Percentiles rank a stretch among this genome's conserved stretches.
Evolutionary conservation across 2,113 vertebrate genomes (phyloP).

Genomic region (Mirza zaza): DNA sequence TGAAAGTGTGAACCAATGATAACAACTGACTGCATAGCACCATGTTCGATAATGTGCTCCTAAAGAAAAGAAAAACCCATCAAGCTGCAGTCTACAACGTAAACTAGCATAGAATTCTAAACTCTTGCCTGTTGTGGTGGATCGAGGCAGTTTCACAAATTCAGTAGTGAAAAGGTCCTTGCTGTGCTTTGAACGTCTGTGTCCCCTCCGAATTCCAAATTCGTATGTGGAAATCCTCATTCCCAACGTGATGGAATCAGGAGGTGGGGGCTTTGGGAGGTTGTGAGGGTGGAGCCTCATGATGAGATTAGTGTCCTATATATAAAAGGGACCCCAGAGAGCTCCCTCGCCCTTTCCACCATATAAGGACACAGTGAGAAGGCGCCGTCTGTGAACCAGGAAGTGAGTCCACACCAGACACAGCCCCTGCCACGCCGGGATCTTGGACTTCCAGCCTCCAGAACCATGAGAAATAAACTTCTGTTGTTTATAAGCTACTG

Average conservation of each 20-base stretch:
- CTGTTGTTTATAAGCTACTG: not conserved
- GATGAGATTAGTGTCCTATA: not conserved
- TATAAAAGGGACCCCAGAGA: not conserved
- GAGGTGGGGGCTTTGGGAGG: not conserved
- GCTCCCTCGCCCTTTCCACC: not conserved
- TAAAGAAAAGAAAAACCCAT: not conserved
- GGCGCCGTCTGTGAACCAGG: fast-evolving
- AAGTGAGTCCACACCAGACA: not conserved
- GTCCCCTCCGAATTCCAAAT: not conserved
- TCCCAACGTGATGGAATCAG: not conserved
- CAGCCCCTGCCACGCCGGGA: fast-evolving
- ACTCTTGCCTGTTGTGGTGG: no score
- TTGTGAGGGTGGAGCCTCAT: not conserved
- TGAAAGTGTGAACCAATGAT: not conserved
- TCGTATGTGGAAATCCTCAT: not conserved
- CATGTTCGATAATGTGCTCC: not conserved
- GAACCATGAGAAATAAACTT: not conserved
- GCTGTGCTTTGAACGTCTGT: not conserved
- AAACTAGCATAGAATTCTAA: not conserved
- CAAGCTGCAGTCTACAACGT: not conserved
- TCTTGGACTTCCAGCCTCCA: no score
- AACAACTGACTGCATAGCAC: not conserved
- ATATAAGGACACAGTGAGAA: not conserved
- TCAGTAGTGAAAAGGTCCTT: not conserved
- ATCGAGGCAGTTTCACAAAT: not conserved